Evolutionary conservation across 2,888 invertebrate genomes (phyloP), one percentile per base, ranked within the genome.

Genomic region (Caenorhabditis uteleia): DNA sequence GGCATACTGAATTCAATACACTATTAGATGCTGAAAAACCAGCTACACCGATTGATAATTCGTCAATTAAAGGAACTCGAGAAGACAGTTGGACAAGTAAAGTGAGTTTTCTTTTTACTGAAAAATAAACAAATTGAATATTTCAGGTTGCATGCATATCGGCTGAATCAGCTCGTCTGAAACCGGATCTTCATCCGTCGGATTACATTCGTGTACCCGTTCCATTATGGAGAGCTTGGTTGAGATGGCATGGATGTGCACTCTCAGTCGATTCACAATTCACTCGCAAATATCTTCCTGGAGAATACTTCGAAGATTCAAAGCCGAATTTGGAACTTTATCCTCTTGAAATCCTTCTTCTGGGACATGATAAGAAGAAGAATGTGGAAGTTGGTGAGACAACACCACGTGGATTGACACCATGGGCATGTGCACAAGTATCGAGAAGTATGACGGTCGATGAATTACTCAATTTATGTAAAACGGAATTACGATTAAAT

Each of bases 391-490:
- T 66, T 27, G 64, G 64, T 2, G 66, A 64, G 27, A 48, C 50
- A 8, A 47, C 55, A 1, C 59, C 65, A 3, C 14, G 59, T 16
- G 43, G 47, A 6, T 33, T 65, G 43, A 55, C 58, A 2, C 61
- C 70, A 5, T 73, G 73, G 73, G 70, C 73, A 10, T 73, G 68
- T 64, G 73, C 73, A n/a, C 73, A 73, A 57, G 68, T 73, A 0
- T 73, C 73, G 20, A 48, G 70, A 18, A 61, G 60, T 38, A 70
- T 64, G 60, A 62, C 57, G 3, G 55, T 70, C 4, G 66, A 65
- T n/a, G 66, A 70, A 18, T 39, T 73, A n/a, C 53, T 73, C 8
- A 16, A 43, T 0, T 26, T 73, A 18, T 67, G 69, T 27, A 70
- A 58, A 25, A 56, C 34, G 10, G 68, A 73, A 38, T 54, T 73